Conservation (phyloP, 2,888 invertebrate species). For the Nesidiocoris tenuis region DNA sequence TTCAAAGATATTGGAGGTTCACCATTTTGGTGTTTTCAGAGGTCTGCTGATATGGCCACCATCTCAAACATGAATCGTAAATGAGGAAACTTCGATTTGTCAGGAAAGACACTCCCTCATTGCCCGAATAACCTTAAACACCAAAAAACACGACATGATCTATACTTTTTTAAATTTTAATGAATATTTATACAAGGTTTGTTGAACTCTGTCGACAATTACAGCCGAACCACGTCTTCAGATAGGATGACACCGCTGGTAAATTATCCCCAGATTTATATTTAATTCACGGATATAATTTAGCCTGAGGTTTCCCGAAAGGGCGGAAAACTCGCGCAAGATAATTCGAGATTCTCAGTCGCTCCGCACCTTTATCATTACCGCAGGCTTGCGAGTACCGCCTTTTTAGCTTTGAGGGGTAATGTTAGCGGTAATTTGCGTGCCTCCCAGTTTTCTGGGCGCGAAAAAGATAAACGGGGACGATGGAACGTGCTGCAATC, state of each 20-base stretch:
- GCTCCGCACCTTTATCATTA: background rate
- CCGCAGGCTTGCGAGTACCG: background rate
- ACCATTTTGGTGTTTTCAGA: too few species aligned
- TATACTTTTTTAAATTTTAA: too few species aligned
- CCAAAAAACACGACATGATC: too few species aligned
- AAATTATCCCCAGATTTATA: background rate
- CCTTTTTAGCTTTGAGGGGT: background rate
- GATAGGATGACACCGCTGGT: background rate
- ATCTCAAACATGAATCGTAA: too few species aligned
- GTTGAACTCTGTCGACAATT: background rate
- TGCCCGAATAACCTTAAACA: too few species aligned
- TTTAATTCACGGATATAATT: background rate
- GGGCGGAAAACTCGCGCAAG: background rate
- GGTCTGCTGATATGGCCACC: too few species aligned
- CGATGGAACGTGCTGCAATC: background rate
- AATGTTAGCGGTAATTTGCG: background rate
- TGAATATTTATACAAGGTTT: too few species aligned
- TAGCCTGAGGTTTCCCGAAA: background rate
- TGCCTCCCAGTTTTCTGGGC: background rate
- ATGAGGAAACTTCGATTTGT: too few species aligned
- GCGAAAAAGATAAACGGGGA: background rate
- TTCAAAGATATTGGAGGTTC: too few species aligned
- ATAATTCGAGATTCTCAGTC: background rate
- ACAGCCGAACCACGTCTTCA: background rate
- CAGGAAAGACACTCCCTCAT: too few species aligned